Percentiles rank a stretch among this genome's conserved stretches.
Evolutionary conservation across 2,888 invertebrate species (phyloP).

Genomic region (Oligia strigilis): DNA sequence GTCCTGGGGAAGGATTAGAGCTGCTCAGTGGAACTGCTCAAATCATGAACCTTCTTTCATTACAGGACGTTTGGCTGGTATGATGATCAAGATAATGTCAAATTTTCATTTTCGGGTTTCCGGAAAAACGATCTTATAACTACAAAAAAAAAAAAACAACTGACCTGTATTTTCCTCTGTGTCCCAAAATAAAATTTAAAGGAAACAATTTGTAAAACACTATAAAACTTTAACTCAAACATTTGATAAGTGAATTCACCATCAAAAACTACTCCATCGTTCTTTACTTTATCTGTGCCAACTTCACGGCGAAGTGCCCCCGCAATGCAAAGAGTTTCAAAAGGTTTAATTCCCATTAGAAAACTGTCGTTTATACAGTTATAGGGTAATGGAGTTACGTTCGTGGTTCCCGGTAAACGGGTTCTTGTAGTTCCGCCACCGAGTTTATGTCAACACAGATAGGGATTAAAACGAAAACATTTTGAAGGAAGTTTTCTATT

Average conservation of each 20-base stretch:
- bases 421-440: slow-evolving; percentile 55
- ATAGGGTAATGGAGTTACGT: slow-evolving; percentile 66
- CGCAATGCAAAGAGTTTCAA: slow-evolving; percentile 64
- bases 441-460: slow-evolving; percentile 63
- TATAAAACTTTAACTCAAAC: slow-evolving; percentile 31
- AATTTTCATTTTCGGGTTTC: too few relatives aligned
- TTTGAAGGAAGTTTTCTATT: slow-evolving; percentile 58
- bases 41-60: not conserved
- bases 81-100: not conserved
- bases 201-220: not conserved
- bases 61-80: not conserved
- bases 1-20: not conserved
- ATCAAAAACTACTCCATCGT: slow-evolving; percentile 54
- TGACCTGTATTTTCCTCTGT: not conserved
- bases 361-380: slow-evolving; percentile 63
- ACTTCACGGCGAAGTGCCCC: slow-evolving; percentile 51
- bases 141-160: not conserved
- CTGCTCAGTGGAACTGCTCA: not conserved
- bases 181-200: not conserved
- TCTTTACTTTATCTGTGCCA: slow-evolving; percentile 58
- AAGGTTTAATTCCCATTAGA: slow-evolving; percentile 69
- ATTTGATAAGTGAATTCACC: slow-evolving; percentile 44
- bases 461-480: slow-evolving; percentile 60
- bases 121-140: not conserved
- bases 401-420: slow-evolving; percentile 60